Base-by-base conservation (phyloP, 2,113 vertebrate species). In the Pluvialis apricaria region DNA sequence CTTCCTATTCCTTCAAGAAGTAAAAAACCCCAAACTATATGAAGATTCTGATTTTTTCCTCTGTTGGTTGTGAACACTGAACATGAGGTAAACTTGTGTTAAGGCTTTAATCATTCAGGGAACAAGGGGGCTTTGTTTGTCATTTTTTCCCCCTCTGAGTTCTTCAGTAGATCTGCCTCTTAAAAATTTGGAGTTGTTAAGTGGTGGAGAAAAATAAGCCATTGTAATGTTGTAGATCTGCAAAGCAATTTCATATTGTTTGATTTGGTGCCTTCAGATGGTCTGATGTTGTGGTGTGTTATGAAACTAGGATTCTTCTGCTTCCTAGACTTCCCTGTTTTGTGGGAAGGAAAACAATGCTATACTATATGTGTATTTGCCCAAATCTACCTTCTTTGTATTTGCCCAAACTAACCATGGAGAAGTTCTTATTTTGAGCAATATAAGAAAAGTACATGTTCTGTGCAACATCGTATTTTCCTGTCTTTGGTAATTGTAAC, bases 381-480 rank as follows among this genome's bases (percentile, higher is more conserved):
- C 20, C 22, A 25, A 7, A 68, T 72, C 22, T 55, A 8, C 24
- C 15, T 72, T 69, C 26, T 73, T 2, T 80, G 14, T 45, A 19
- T 71, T 72, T 77, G 64, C 15, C 20, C 22, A 25, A 7, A 68
- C 21, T 40, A 10, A 26, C 47, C 8, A 15, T 42, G n/a, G 22
- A 58, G 16, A 91, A 45, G n/a, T 52, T 82, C 3, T 51, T 78
- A n/a, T 66, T 60, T 80, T 42, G 40, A 76, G 9, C n/a, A 76
- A 18, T 49, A 2, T 18, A 64, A 49, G 28, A 72, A 68, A 62
- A 62, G 13, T 25, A 58, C 5, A 7, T 44, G 5, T 44, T 80
- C 62, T 64, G 5, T 61, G 32, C 3, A 2, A 70, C 32, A 26
- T 57, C 2, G 3, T 0, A 0, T 88, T 68, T 91, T 83, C 11